A percentile compares a stretch with the other conserved stretches of the same genome.
Conservation (phyloP, 1,140 invertebrate species). For the Aphaenogaster ashmeadi region DNA sequence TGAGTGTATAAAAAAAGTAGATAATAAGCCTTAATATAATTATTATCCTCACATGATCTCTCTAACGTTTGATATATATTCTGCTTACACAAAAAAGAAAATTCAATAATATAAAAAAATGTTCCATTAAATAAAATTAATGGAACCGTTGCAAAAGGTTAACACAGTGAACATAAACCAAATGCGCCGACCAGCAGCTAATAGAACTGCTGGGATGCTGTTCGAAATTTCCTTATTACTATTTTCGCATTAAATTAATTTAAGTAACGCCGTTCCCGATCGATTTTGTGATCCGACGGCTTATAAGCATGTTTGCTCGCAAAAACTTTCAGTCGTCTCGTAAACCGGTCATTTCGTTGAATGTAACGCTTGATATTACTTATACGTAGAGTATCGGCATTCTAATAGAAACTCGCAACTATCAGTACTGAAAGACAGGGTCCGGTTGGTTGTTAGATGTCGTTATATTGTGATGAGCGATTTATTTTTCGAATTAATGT, state of each 20-base stretch:
- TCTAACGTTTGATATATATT: not conserved
- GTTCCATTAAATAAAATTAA: not conserved
- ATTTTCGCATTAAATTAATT: conserved; percentile 9
- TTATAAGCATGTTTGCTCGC: not conserved
- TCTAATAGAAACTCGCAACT: not conserved
- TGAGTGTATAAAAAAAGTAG: not conserved
- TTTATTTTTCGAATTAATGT: not conserved
- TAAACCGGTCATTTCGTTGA: not conserved
- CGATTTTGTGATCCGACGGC: not conserved
- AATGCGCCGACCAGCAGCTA: not conserved
- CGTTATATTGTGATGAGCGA: not conserved
- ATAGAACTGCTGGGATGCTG: not conserved
- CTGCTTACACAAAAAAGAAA: not conserved
- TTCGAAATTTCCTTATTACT: not conserved
- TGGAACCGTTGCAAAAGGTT: not conserved
- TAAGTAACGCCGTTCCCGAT: not conserved
- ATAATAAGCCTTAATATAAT: not conserved
- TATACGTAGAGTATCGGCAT: not conserved
- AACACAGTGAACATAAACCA: not conserved
- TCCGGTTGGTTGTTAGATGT: not conserved
- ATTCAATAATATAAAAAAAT: conserved; percentile 9
- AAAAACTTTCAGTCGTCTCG: not conserved
- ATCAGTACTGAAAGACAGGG: not conserved
- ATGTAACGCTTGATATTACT: not conserved
- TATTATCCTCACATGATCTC: not conserved